A percentile compares a stretch with the other conserved stretches of the same genome.
phyloP scores from a whole-genome alignment of 2,888 invertebrate species.

The Theodoxus fluviatilis region DNA sequence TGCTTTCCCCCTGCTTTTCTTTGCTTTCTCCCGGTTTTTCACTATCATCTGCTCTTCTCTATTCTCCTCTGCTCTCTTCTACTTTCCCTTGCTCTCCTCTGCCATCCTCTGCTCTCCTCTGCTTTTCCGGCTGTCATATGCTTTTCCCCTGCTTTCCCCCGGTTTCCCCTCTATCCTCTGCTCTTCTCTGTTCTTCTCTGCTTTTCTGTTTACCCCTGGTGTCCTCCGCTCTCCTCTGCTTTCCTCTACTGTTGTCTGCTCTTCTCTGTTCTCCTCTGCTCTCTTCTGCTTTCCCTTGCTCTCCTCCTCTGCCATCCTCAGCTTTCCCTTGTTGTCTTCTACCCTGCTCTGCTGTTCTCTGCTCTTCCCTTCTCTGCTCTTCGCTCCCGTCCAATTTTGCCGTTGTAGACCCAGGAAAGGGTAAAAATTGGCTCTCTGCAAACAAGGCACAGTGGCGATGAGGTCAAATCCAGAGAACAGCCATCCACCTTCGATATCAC shows the following conservation, averaged over 20 bases:
- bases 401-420: slow-evolving; percentile 17
- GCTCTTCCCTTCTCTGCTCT: not conserved
- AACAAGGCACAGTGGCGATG: too few relatives aligned
- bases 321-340: not conserved
- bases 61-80: slow-evolving; percentile 26
- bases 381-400: not conserved
- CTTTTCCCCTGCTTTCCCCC: not conserved
- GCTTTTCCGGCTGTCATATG: not conserved
- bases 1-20: not conserved
- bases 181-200: not conserved
- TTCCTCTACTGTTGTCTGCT: not conserved
- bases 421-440: too few relatives aligned
- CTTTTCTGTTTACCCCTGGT: not conserved
- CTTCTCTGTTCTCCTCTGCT: not conserved
- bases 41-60: too few relatives aligned
- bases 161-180: not conserved
- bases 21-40: slow-evolving; percentile 15
- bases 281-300: not conserved
- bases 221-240: not conserved
- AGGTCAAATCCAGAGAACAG: too few relatives aligned
- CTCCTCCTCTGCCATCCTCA: slow-evolving; percentile 7
- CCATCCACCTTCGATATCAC: too few relatives aligned
- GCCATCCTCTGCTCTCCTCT: not conserved
- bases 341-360: slow-evolving; percentile 5
- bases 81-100: slow-evolving; percentile 4